Evolutionary conservation across 2,888 invertebrate species (phyloP).

Genomic region (Stenolophus ochropezus): DNA sequence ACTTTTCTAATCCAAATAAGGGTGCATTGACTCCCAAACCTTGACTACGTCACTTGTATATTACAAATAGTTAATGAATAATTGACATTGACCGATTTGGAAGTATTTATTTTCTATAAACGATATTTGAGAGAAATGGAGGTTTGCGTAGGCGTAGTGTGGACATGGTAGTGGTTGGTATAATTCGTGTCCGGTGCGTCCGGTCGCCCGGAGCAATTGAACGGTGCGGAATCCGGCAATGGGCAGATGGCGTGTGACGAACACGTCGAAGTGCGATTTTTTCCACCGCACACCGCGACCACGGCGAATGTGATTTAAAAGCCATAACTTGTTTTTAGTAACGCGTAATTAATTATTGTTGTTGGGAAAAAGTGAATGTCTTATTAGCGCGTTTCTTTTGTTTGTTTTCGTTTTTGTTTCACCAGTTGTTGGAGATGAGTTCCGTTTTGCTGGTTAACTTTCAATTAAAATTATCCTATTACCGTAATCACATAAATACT

Average conservation of each 20-base stretch:
- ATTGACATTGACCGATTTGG: no score
- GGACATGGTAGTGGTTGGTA: no score
- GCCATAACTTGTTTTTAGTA: conserved; percentile 58
- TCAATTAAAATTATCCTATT: conserved; percentile 31
- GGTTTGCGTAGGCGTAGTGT: no score
- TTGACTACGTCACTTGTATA: no score
- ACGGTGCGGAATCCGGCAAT: not conserved
- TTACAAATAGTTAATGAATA: no score
- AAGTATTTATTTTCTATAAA: no score
- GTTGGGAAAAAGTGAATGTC: conserved; percentile 43
- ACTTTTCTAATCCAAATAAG: no score
- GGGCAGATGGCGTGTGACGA: conserved; percentile 54
- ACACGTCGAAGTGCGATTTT: conserved; percentile 32
- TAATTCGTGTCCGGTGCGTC: not conserved
- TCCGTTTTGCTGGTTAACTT: conserved; percentile 16
- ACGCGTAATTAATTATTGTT: conserved; percentile 53
- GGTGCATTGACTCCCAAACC: no score
- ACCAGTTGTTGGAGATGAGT: conserved; percentile 3
- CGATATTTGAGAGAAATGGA: no score
- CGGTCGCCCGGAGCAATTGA: not conserved
- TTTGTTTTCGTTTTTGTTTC: conserved; percentile 40
- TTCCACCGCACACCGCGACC: conserved; percentile 9
- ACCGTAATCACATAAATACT: conserved; percentile 14
- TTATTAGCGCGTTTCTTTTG: conserved; percentile 41
- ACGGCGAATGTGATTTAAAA: conserved; percentile 51